Percentiles rank a stretch among this genome's conserved stretches.
Conservation (phyloP, 2,113 vertebrate genomes). For the Pollachius pollachius region DNA sequence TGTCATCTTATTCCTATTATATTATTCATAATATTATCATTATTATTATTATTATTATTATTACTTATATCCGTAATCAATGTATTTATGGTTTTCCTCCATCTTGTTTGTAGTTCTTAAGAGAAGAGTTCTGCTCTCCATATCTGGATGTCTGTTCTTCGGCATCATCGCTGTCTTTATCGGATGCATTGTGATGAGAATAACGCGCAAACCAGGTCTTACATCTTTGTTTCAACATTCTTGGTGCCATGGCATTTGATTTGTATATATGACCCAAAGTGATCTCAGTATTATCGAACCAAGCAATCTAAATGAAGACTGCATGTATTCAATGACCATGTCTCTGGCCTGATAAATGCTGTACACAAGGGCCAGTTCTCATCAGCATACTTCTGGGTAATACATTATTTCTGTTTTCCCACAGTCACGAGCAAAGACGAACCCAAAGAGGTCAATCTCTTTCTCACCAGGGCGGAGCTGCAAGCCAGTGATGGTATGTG, state of each 20-base stretch:
- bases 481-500: conserved; percentile 41
- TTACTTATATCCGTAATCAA: background rate
- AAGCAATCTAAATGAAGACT: background rate
- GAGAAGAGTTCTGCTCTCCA: conserved; percentile 67
- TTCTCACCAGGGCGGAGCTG: conserved; percentile 56
- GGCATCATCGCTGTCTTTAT: conserved; percentile 45
- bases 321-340: background rate
- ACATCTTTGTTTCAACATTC: background rate
- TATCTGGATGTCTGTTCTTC: conserved; percentile 64
- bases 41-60: too few relatives aligned
- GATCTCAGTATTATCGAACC: too few relatives aligned
- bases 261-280: too few relatives aligned
- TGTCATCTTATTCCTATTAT: too few relatives aligned
- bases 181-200: conserved; percentile 52
- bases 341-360: background rate
- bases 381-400: background rate
- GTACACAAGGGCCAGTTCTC: background rate
- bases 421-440: conserved; percentile 23
- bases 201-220: conserved; percentile 61
- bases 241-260: too few relatives aligned
- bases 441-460: conserved; percentile 47
- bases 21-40: too few relatives aligned
- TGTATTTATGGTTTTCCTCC: background rate
- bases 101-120: conserved; percentile 57
- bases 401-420: conserved; percentile 21